Conservation (phyloP, 2,797 vertebrate genomes). For the Crypturellus tataupa region DNA sequence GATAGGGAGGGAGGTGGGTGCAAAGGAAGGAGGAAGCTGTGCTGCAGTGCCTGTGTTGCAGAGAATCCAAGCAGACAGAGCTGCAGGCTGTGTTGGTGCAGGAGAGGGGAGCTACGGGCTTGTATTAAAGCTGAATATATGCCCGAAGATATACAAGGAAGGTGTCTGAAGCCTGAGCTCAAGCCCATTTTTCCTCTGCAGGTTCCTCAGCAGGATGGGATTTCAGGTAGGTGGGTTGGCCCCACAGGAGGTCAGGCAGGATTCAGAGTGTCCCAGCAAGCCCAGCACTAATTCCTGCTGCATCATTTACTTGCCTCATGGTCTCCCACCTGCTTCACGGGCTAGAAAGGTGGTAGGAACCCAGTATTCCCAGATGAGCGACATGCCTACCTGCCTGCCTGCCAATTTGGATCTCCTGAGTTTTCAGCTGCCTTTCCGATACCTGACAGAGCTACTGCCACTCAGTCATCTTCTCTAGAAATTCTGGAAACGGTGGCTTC, state of each 20-base stretch:
- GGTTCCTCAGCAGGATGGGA: not conserved
- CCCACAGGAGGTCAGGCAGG: not conserved
- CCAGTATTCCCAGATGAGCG: not conserved
- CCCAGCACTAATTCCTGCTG: not conserved
- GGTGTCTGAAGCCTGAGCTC: too few species aligned
- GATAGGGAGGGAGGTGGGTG: too few species aligned
- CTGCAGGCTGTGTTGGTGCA: too few species aligned
- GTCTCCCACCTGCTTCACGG: not conserved
- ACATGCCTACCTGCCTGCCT: not conserved
- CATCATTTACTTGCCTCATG: not conserved
- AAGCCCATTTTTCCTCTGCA: not conserved
- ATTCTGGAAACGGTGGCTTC: too few species aligned
- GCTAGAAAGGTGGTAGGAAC: not conserved
- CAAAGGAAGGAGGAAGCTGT: too few species aligned
- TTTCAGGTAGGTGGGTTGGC: not conserved
- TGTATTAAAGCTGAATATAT: too few species aligned
- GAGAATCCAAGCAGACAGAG: too few species aligned
- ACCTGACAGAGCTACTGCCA: rapidly evolving
- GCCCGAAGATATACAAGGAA: too few species aligned
- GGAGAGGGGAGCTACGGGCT: too few species aligned
- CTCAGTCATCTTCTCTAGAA: not conserved
- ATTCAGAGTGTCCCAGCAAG: not conserved
- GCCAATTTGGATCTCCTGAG: rapidly evolving
- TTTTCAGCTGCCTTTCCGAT: not conserved
- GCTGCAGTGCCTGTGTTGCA: too few species aligned